Evolutionary conservation across 2,888 invertebrate genomes (phyloP), one percentile per base, ranked within the genome.

Genomic region (Orthosia gothica): DNA sequence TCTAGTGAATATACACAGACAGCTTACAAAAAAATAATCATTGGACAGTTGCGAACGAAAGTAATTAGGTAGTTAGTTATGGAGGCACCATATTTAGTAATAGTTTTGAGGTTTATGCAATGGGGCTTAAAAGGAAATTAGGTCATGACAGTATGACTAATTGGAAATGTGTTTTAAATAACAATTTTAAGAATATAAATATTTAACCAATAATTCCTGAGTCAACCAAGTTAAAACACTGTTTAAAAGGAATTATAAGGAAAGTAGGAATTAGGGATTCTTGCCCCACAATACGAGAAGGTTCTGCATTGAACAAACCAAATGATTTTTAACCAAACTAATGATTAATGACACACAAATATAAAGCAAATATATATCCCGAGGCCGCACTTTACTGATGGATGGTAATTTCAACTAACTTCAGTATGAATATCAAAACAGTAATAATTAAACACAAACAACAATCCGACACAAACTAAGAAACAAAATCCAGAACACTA

Each of bases 371-470:
- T 15, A 12, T 47, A 3, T 26, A 2, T 16, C 12, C 15, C 12
- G 12, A 2, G 13, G n/a, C 13, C 18, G 13, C 16, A 11, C 18
- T 11, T 18, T 47, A 55, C 20, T 47, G 54, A 70, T 18, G 26
- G 16, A 58, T 18, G 5, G 5, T 23, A 2, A 65, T 18, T 11
- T 4, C 11, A 66, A 52, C 18, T 7, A 59, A 49, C 7, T 0
- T 15, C n/a, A 40, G 15, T 55, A n/a, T 45, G 5, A 61, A 40
- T n/a, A 54, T 47, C 3, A 47, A 64, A 20, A 20, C 54, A 64
- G 49, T 20, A 5, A 47, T 16, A 76, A 65, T 61, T 32, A 71
- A 59, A 61, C 71, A 70, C 62, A 69, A 76, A 54, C 52, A 13
- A 26, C 20, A 50, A 52, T 13, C 50, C 23, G 4, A 3, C 26